These are phyloP conservation scores for Rhynchomys soricoides DNA, from an alignment of 2,113 vertebrate species.

Conservation along the genomic window DNA sequence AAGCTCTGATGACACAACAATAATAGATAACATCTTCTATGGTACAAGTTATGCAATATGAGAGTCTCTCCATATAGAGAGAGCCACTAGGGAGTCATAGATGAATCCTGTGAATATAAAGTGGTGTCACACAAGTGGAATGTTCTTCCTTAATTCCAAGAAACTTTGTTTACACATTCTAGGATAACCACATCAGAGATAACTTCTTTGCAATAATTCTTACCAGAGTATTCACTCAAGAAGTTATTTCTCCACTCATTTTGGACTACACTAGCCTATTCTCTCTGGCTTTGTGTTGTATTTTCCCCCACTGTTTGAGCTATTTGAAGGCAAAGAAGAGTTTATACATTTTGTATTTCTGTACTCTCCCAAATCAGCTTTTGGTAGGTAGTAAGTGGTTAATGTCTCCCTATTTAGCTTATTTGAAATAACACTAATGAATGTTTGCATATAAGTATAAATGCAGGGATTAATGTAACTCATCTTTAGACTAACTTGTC, in stretches of 20 bases:
- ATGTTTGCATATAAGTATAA: not conserved
- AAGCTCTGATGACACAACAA: not conserved
- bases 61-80: not conserved
- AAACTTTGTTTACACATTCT: not conserved
- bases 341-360: not conserved
- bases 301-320: not conserved
- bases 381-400: not conserved
- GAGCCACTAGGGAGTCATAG: not conserved
- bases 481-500: slow-evolving; percentile 11
- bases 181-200: not conserved
- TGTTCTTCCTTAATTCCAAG: not conserved
- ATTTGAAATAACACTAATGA: slow-evolving; percentile 10
- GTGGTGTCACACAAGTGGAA: not conserved
- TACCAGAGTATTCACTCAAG: not conserved
- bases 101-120: not conserved
- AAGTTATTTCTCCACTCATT: slow-evolving; percentile 23
- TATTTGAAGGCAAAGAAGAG: not conserved
- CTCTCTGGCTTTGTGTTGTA: not conserved
- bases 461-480: not conserved
- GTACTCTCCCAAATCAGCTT: not conserved
- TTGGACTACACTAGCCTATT: not conserved
- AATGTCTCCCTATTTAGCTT: not conserved
- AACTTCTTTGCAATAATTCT: not conserved
- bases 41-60: not conserved
- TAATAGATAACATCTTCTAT: not conserved